These are phyloP conservation scores for Rhinichthys osculus DNA, from an alignment of 2,797 vertebrate genomes.

Conservation along the genomic window DNA sequence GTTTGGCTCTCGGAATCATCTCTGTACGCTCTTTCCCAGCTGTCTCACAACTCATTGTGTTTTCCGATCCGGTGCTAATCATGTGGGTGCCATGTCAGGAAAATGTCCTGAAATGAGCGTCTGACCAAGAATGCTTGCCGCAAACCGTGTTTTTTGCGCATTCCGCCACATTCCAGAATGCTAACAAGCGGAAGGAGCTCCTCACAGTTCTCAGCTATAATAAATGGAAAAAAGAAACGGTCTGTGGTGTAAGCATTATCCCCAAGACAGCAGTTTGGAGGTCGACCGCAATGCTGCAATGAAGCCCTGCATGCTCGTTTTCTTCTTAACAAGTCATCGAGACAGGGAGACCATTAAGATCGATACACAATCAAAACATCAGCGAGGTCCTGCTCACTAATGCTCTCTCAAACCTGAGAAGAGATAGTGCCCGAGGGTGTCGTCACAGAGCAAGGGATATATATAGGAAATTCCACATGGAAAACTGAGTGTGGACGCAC, in stretches of 20 bases:
- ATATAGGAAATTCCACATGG: conserved; percentile 72
- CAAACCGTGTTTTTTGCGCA: conserved; percentile 54
- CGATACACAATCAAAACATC: conserved; percentile 60
- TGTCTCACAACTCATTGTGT: conserved; percentile 53
- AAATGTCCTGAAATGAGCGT: conserved; percentile 55
- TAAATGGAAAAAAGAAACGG: conserved; percentile 28
- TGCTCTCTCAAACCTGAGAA: conserved; percentile 36
- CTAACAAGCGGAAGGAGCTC: conserved; percentile 51
- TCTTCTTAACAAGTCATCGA: conserved; percentile 42
- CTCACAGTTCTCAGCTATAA: conserved; percentile 45
- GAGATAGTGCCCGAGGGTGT: conserved; percentile 46
- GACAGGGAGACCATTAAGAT: conserved; percentile 47
- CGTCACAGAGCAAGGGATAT: conserved; percentile 25
- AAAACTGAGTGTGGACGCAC: conserved; percentile 71
- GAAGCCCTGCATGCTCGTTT: conserved; percentile 4
- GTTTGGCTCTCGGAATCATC: not conserved
- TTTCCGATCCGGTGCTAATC: conserved; percentile 49
- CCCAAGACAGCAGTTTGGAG: conserved; percentile 36
- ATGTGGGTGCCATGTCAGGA: conserved; percentile 56
- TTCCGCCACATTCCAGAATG: conserved; percentile 49
- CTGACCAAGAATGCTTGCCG: conserved; percentile 57
- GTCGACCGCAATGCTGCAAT: conserved; percentile 30
- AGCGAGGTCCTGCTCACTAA: conserved; percentile 42
- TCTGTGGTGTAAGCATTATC: conserved; percentile 5
- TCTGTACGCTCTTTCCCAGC: conserved; percentile 34